Evolutionary conservation across 2,113 vertebrate genomes (phyloP).

Genomic region (Maccullochella peelii): DNA sequence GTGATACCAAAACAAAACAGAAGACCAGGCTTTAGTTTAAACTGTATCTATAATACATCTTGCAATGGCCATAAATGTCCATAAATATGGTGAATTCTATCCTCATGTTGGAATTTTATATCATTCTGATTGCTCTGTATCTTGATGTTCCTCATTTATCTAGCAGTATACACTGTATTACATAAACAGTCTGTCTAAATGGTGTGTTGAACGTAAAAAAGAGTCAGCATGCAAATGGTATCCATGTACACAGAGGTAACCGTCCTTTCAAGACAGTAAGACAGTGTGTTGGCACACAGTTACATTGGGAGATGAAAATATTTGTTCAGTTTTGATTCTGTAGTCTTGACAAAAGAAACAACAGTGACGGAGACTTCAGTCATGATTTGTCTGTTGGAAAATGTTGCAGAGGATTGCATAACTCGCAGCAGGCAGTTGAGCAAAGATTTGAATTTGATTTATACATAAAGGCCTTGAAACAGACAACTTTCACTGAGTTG

Average conservation of each 20-base stretch:
- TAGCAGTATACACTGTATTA: not conserved
- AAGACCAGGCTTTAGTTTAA: not conserved
- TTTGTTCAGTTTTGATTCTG: slow-evolving; percentile 39
- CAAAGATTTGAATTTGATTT: slow-evolving; percentile 52
- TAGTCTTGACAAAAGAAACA: not conserved
- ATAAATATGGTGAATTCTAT: slow-evolving; percentile 9
- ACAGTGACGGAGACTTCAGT: slow-evolving; percentile 5
- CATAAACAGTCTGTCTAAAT: slow-evolving; percentile 9
- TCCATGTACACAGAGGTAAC: not conserved
- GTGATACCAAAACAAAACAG: not conserved
- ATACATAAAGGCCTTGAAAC: slow-evolving; percentile 50
- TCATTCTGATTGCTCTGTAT: not conserved
- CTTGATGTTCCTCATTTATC: slow-evolving; percentile 1
- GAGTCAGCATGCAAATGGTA: slow-evolving; percentile 10
- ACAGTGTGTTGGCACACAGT: slow-evolving; percentile 11
- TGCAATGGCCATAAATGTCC: not conserved
- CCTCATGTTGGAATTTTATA: slow-evolving; percentile 5
- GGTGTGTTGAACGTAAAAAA: slow-evolving; percentile 21
- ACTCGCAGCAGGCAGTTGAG: slow-evolving; percentile 46
- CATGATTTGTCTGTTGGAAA: slow-evolving; percentile 39
- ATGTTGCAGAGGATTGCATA: slow-evolving; percentile 59
- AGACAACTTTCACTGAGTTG: slow-evolving; percentile 25
- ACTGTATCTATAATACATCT: not conserved
- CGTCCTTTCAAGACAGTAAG: slow-evolving; percentile 4
- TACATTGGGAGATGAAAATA: slow-evolving; percentile 15